phyloP scores from a whole-genome alignment of 2,113 vertebrate genomes.

The Calonectris borealis region DNA sequence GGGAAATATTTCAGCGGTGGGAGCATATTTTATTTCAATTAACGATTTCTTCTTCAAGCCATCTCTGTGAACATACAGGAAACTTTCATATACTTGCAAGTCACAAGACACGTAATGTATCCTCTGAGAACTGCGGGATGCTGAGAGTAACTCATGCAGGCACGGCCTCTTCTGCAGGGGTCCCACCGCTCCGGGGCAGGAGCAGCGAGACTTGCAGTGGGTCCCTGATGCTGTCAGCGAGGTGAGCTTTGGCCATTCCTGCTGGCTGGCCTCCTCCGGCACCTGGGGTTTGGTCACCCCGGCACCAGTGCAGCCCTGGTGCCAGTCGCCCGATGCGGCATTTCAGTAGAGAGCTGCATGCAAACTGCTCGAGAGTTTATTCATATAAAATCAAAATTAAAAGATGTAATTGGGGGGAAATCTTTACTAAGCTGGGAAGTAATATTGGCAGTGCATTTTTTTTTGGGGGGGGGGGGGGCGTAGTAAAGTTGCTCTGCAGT shows the following conservation, averaged over 20 bases:
- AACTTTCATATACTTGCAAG: neutral
- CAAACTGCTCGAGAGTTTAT: neutral
- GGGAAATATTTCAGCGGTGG: neutral
- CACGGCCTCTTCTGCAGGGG: neutral
- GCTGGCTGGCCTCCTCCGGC: neutral
- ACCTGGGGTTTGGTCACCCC: neutral
- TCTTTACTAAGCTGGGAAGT: neutral
- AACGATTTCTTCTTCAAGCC: neutral
- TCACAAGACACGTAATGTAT: fast-evolving
- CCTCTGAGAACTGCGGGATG: neutral
- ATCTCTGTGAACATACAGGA: neutral
- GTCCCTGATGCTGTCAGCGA: fast-evolving
- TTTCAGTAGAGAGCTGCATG: neutral
- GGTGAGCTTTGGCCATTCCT: neutral
- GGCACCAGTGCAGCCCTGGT: neutral
- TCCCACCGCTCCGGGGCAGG: neutral
- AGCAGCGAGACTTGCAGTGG: neutral
- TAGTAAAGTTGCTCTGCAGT: neutral
- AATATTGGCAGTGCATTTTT: neutral
- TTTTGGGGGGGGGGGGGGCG: too few relatives aligned
- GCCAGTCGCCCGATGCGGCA: fast-evolving
- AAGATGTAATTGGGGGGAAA: neutral
- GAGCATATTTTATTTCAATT: neutral
- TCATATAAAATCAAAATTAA: neutral
- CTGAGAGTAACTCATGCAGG: neutral